phyloP scores from a whole-genome alignment of 2,888 invertebrate genomes.

The Acheta domesticus region DNA sequence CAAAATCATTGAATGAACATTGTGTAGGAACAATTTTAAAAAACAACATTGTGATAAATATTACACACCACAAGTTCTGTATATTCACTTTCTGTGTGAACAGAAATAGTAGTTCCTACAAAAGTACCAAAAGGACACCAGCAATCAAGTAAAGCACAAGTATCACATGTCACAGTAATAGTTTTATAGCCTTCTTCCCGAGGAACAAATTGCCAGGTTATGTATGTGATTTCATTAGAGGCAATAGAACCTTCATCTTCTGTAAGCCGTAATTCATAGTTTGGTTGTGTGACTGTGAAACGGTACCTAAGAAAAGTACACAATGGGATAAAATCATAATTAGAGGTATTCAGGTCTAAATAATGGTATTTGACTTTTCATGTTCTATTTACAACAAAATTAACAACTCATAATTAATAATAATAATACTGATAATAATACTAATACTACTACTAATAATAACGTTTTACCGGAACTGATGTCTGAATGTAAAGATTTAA shows the following conservation, averaged over 20 bases:
- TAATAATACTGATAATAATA: too few relatives aligned
- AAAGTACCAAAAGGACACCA: not conserved
- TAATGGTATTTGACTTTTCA: too few relatives aligned
- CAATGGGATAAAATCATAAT: not conserved
- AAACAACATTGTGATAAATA: too few relatives aligned
- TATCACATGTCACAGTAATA: conserved; percentile 33
- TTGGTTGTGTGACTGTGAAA: not conserved
- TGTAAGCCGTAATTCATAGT: conserved; percentile 23
- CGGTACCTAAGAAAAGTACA: conserved; percentile 21
- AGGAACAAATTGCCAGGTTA: conserved; percentile 41
- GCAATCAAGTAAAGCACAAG: conserved; percentile 4
- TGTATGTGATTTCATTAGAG: conserved; percentile 41
- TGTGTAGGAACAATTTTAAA: too few relatives aligned
- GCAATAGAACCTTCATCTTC: conserved; percentile 37
- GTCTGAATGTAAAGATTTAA: too few relatives aligned
- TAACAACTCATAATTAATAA: too few relatives aligned
- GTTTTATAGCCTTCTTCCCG: conserved; percentile 37
- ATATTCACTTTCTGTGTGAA: not conserved
- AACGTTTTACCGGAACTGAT: too few relatives aligned
- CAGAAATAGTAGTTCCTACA: not conserved
- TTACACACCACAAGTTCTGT: conserved; percentile 11
- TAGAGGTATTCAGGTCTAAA: not conserved
- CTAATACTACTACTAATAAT: too few relatives aligned
- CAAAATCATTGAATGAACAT: too few relatives aligned
- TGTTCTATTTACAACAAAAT: too few relatives aligned